Base-by-base conservation (phyloP, 2,797 vertebrate genomes). In the Enteromius unitaeniatus region DNA sequence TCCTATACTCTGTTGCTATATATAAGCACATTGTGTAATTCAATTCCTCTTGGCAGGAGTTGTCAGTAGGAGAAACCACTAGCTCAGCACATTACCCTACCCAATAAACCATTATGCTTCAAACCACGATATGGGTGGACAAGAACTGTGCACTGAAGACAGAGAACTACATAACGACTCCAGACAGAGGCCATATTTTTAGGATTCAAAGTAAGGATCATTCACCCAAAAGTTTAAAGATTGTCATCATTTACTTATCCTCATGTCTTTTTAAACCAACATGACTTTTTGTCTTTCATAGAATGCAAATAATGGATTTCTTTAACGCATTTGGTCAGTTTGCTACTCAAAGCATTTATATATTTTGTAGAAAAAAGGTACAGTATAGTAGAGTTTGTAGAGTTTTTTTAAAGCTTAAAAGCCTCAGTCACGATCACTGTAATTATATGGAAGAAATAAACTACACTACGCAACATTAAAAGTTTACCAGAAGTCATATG, bases 81-180 rank as follows among this genome's bases (percentile, higher is more conserved):
- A 93, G 91, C 93, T 96, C 95, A 96, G 95, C 94, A 94, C 90
- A 94, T 95, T 92, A 83, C 87, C 70, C 90, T 89, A 89, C 90
- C 78, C 92, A 93, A 94, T 94, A 95, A 95, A 94, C 91, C 90
- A 94, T 93, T 92, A 93, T 91, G 93, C 91, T 91, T 93, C 91
- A 91, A 94, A 91, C 93, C 93, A 85, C 93, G 92, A 91, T 91
- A 91, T 89, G 89, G 91, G 89, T 90, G 92, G 89, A 93, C 92
- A 88, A 92, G 91, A 91, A 89, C 90, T 93, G 89, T 91, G 89
- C 26, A 72, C 47, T 17, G 58, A 69, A 82, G 37, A 88, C 68
- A 84, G 47, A 81, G 51, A 69, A 67, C 15, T 78, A n/a, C 51
- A 73, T 51, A 17, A 82, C 74, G 80, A 72, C 69, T 90, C 88